Evolutionary conservation across 2,888 invertebrate species (phyloP), one percentile per base, ranked within the genome.

Genomic region (Elysia crispata): DNA sequence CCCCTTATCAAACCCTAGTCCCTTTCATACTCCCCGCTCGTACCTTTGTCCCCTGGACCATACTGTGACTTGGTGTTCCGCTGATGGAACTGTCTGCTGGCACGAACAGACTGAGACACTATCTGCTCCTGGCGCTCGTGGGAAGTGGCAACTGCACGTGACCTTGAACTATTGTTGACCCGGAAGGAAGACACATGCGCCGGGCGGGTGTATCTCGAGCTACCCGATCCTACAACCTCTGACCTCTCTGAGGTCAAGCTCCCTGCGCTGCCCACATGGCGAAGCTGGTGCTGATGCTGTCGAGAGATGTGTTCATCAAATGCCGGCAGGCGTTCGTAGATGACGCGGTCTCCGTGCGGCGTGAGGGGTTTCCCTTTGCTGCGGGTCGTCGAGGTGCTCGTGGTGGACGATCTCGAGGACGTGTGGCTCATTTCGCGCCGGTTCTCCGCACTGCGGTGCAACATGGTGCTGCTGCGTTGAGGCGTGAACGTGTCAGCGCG

Each of bases 311-410:
- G 18, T 23, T 66, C 30, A 8, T 79, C 67, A 25, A 67, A 20
- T 31, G 74, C 79, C n/a, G 80, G 80, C 18, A 80, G 75, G n/a
- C 30, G 28, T 49, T 80, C 80, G 54, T 80, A 80, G 6, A 80
- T 49, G 41, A 80, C 66, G 20, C 41, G 64, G 60, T 75, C 80
- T 15, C 76, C 70, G n/a, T 25, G 20, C 41, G 41, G 5, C 41
- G 41, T 11, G 41, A 3, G 20, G 28, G 64, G 60, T 75, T 76
- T 15, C 76, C 70, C 13, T 25, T 13, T 11, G 41, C 41, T 11
- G 41, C 41, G 41, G 5, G 62, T 41, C 49, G 41, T 28, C 13
- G 66, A 18, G n/a, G 73, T 33, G 3, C 13, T 20, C 1, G 3
- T 74, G 33, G 41, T 31, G 41, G 23, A 13, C 1, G 23, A 31